A percentile compares a stretch with the other conserved stretches of the same genome.
Evolutionary conservation across 2,113 vertebrate species (phyloP).

Genomic region (Cavia porcellus): DNA sequence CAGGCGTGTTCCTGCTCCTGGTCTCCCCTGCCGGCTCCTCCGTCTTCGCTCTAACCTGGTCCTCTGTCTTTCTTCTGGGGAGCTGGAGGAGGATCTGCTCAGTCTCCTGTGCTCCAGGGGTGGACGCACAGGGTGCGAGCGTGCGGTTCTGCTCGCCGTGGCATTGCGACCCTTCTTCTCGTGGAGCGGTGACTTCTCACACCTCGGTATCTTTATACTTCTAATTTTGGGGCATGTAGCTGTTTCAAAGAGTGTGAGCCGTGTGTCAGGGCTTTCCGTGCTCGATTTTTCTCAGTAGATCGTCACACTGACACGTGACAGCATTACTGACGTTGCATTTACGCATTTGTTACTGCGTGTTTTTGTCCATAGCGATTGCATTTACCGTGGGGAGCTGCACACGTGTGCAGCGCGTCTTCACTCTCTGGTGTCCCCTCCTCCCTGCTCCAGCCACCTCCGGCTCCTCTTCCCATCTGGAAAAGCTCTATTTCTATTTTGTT

Average conservation of each 20-base stretch:
- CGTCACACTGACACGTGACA: background rate
- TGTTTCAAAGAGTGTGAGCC: background rate
- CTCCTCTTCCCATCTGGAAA: background rate
- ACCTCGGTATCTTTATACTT: background rate
- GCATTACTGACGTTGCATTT: background rate
- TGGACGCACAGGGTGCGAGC: background rate
- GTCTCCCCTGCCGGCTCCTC: background rate
- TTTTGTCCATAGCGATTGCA: background rate
- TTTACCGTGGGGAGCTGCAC: background rate
- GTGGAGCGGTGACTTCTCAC: background rate
- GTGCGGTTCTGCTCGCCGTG: background rate
- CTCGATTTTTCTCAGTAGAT: background rate
- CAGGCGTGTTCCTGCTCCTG: too few relatives aligned
- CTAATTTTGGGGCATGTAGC: background rate
- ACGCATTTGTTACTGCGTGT: background rate
- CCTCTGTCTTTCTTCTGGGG: background rate
- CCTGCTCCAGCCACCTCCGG: background rate
- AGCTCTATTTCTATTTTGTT: background rate
- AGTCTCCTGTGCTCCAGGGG: background rate
- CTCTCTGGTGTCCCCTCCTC: background rate
- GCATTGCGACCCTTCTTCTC: constrained; percentile 8
- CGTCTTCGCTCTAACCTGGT: background rate
- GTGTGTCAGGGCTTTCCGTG: background rate
- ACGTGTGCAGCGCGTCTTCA: rapidly evolving
- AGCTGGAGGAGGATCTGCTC: background rate